Evolutionary conservation across 2,888 invertebrate species (phyloP).

Genomic region (Phengaris arion): DNA sequence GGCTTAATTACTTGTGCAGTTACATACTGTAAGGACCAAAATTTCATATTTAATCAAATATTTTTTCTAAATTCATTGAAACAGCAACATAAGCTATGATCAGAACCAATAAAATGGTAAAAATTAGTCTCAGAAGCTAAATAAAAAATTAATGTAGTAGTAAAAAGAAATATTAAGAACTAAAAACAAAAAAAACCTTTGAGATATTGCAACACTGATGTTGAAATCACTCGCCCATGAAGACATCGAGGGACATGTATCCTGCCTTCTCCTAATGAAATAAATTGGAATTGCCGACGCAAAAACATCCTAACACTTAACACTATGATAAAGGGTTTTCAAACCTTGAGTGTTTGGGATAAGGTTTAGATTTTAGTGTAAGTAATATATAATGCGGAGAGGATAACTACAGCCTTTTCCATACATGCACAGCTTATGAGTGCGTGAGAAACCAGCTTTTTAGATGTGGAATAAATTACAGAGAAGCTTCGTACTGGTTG

Average conservation of each 20-base stretch:
- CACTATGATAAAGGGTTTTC: background rate
- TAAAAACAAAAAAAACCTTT: background rate
- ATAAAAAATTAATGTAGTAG: background rate
- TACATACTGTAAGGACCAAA: too few species aligned
- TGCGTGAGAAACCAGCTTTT: slow-evolving; percentile 58
- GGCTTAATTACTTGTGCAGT: too few species aligned
- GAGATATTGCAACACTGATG: slow-evolving; percentile 24
- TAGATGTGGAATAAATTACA: slow-evolving; percentile 50
- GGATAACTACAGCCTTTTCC: slow-evolving; percentile 67
- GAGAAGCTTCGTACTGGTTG: slow-evolving; percentile 47
- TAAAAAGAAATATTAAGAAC: background rate
- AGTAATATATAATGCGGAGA: slow-evolving; percentile 42
- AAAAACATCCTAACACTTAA: slow-evolving; percentile 44
- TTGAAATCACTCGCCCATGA: slow-evolving; percentile 65
- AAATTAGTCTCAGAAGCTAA: background rate
- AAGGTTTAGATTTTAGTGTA: slow-evolving; percentile 39
- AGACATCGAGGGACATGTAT: slow-evolving; percentile 76
- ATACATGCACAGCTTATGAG: slow-evolving; percentile 44
- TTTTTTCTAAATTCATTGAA: background rate
- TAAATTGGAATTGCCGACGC: slow-evolving; percentile 58
- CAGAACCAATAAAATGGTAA: background rate
- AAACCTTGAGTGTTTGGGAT: background rate
- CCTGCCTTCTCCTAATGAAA: slow-evolving; percentile 77
- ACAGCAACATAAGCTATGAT: background rate
- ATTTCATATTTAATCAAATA: background rate